Percentiles rank a stretch among this genome's conserved stretches.
These are phyloP conservation scores for Spodoptera littoralis DNA, from an alignment of 2,888 invertebrate species.

Conservation along the genomic window DNA sequence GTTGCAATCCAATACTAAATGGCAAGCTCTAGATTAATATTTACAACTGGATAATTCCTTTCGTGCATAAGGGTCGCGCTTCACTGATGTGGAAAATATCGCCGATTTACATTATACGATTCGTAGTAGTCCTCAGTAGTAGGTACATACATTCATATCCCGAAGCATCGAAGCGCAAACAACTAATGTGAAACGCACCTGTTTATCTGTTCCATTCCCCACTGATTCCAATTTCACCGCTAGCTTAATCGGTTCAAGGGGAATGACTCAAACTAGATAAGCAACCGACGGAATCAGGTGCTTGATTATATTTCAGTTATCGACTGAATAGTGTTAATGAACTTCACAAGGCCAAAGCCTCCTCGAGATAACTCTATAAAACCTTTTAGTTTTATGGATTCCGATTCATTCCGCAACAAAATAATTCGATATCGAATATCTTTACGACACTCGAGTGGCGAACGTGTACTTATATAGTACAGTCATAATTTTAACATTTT, in stretches of 20 bases:
- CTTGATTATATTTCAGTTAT: conserved; percentile 83
- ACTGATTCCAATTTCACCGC: conserved; percentile 35
- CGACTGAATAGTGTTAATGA: conserved; percentile 79
- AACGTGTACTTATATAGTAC: conserved; percentile 69
- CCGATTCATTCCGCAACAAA: conserved; percentile 81
- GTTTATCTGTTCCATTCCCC: conserved; percentile 25
- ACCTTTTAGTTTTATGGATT: conserved; percentile 85
- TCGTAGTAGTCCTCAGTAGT: conserved; percentile 36
- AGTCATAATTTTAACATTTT: conserved; percentile 69
- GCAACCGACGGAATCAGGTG: conserved; percentile 74
- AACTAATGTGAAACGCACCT: conserved; percentile 18
- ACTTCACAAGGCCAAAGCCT: conserved; percentile 84
- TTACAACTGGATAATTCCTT: conserved; percentile 27
- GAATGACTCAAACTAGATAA: conserved; percentile 66
- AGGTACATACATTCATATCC: conserved; percentile 13
- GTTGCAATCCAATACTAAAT: conserved; percentile 32
- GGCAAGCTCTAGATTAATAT: conserved; percentile 24
- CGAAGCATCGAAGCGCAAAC: conserved; percentile 16
- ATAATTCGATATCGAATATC: conserved; percentile 82
- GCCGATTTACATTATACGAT: conserved; percentile 47
- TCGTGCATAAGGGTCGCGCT: conserved; percentile 46
- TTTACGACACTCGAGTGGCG: conserved; percentile 78
- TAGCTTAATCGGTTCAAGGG: conserved; percentile 42
- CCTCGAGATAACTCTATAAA: conserved; percentile 83
- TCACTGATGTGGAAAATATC: conserved; percentile 59